Percentiles rank a stretch among this genome's conserved stretches.
phyloP scores from a whole-genome alignment of 1,140 invertebrate genomes.

The Streblospio benedicti region DNA sequence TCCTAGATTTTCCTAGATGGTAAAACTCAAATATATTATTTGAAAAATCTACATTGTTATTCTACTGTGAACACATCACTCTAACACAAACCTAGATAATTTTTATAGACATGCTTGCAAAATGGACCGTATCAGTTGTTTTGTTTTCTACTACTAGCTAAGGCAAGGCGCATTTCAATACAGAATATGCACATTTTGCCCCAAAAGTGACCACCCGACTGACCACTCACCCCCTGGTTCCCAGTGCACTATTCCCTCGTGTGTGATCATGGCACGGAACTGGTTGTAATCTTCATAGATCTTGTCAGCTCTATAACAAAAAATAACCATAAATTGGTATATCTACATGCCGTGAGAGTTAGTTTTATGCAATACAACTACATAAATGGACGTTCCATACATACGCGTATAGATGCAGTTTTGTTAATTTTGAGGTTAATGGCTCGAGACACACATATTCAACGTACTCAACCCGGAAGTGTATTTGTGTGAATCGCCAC shows the following conservation, averaged over 20 bases:
- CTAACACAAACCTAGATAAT: neutral
- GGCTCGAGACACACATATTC: too few relatives aligned
- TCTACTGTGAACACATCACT: neutral
- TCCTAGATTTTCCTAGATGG: neutral
- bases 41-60: neutral
- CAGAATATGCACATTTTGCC: neutral
- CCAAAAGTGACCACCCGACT: neutral
- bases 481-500: too few relatives aligned
- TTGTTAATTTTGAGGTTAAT: too few relatives aligned
- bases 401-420: too few relatives aligned
- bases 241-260: slow-evolving; percentile 16
- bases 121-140: neutral
- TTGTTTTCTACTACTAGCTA: neutral
- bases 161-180: neutral
- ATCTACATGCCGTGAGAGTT: too few relatives aligned
- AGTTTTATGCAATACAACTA: too few relatives aligned
- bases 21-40: neutral
- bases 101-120: neutral
- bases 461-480: too few relatives aligned
- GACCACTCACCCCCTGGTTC: slow-evolving; percentile 14
- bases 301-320: slow-evolving; percentile 14
- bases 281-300: slow-evolving; percentile 17
- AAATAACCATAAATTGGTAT: too few relatives aligned
- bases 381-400: too few relatives aligned
- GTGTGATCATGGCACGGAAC: slow-evolving; percentile 11